Evolutionary conservation across 2,113 vertebrate genomes (phyloP), one percentile per base, ranked within the genome.

Genomic region (Daphoenositta chrysoptera): DNA sequence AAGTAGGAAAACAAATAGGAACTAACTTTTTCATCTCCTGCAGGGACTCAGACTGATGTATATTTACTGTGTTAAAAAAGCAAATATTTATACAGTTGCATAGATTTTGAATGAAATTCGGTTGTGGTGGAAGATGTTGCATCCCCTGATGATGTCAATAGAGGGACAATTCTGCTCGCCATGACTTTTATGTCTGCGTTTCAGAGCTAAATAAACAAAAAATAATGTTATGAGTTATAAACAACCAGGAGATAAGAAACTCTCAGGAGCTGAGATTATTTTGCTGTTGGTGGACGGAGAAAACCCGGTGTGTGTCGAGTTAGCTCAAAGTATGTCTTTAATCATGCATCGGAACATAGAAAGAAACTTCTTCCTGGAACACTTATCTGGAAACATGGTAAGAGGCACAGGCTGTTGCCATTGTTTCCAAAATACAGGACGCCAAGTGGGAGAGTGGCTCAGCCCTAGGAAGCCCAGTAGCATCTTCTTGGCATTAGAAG

Each of bases 311-410:
- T 75, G 27, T 65, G 57, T 66, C 37, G 6, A 58, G 33, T 60
- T 94, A 64, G 68, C 76, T 94, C 63, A 54, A 83, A 96, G 31
- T 22, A 31, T 73, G 75, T 83, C 83, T 89, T 97, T 83, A 96
- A 89, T 93, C 82, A 78, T 78, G 45, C 26, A 57, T 22, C 1
- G 57, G 96, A 97, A 95, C 89, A 96, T 6, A 15, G 85, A 57
- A 90, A 95, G 87, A 92, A 91, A 96, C 82, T 95, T 94, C 94
- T 94, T 94, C 91, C 96, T 96, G 95, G 94, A 95, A 89, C 57
- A 39, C 79, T 86, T 56, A 31, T 58, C 68, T 96, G 95, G 95
- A 96, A 96, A 95, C 45, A 65, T 3, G 65, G 87, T 50, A 26
- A 66, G 73, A 20, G 1, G 70, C 50, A 77, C 61, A 13, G 2